Conservation (phyloP, 2,888 invertebrate species). For the Chrysolina oricalcia region DNA sequence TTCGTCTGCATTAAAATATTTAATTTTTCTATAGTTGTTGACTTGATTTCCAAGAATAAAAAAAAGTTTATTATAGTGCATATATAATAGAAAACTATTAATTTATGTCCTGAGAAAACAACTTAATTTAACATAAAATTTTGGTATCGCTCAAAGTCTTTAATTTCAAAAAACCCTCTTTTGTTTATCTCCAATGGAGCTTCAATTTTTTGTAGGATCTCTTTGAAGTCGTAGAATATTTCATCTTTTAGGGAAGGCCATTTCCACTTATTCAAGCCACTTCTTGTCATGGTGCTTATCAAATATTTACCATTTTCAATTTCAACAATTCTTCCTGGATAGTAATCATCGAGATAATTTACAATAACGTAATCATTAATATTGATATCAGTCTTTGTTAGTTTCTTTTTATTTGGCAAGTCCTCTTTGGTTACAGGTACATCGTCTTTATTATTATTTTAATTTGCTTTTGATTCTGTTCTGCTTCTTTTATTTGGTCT, state of each 20-base stretch:
- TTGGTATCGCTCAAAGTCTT: neutral
- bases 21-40: neutral
- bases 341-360: neutral
- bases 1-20: neutral
- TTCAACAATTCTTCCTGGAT: slow-evolving; percentile 5
- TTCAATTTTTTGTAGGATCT: neutral
- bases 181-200: neutral
- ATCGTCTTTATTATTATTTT: slow-evolving; percentile 1
- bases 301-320: neutral
- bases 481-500: neutral
- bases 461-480: neutral
- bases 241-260: slow-evolving; percentile 1
- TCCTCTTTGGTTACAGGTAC: slow-evolving; percentile 1
- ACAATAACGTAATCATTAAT: slow-evolving; percentile 1
- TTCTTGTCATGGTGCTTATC: slow-evolving; percentile 1
- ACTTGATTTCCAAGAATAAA: neutral
- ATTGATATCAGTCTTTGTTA: neutral
- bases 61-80: neutral
- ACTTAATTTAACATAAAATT: neutral
- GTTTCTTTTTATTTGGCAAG: neutral
- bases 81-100: neutral
- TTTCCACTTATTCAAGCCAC: neutral
- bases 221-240: neutral
- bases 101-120: neutral
- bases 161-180: slow-evolving; percentile 1